phyloP scores from a whole-genome alignment of 2,797 vertebrate species.

The Pantherophis vulpinus region DNA sequence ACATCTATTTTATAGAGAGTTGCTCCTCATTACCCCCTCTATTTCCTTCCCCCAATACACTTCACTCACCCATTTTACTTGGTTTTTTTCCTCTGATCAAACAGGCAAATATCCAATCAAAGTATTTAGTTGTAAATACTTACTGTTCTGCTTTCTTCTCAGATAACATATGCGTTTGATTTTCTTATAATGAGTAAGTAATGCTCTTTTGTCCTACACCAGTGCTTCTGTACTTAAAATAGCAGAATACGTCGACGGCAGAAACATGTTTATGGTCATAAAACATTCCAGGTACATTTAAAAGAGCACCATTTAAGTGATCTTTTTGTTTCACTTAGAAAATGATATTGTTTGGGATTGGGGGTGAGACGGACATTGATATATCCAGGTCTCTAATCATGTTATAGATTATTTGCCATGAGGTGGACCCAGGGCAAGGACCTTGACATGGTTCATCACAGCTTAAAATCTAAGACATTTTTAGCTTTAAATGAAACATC shows the following conservation, averaged over 20 bases:
- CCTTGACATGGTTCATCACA: constrained; percentile 67
- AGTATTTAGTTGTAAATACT: neutral
- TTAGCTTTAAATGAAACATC: constrained; percentile 68
- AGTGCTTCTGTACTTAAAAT: constrained; percentile 3
- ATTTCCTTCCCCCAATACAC: neutral
- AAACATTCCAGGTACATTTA: constrained; percentile 52
- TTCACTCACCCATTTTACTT: neutral
- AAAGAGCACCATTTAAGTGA: constrained; percentile 55
- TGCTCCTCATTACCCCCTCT: neutral
- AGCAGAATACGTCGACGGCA: constrained; percentile 52
- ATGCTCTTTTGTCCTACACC: neutral
- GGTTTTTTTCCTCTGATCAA: neutral
- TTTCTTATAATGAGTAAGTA: neutral
- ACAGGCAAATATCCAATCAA: neutral
- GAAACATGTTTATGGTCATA: constrained; percentile 44
- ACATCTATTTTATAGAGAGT: neutral
- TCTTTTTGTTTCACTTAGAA: constrained; percentile 61
- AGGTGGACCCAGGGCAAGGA: constrained; percentile 66
- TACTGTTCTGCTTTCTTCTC: neutral
- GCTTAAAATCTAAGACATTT: constrained; percentile 67
- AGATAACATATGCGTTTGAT: neutral
- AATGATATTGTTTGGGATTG: constrained; percentile 57
- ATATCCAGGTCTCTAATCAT: constrained; percentile 62
- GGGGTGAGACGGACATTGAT: constrained; percentile 47
- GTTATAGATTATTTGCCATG: constrained; percentile 67